phyloP scores from a whole-genome alignment of 2,797 vertebrate species.

The Paratrypauchen microcephalus region DNA sequence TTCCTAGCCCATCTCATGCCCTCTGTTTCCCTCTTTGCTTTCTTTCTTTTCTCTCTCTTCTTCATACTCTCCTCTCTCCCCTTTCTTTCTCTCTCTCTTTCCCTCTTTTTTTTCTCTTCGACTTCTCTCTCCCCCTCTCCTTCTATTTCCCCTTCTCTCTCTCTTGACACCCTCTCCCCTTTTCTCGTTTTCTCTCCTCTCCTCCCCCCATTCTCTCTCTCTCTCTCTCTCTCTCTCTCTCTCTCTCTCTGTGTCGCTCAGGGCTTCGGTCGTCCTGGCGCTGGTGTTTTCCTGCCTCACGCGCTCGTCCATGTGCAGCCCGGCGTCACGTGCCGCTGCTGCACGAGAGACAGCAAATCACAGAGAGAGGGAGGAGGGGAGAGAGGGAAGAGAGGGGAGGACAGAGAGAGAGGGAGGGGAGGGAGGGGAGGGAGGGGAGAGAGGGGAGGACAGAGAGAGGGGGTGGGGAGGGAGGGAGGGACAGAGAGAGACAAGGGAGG shows the following conservation, averaged over 20 bases:
- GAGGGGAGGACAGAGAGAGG: neutral
- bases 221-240: neutral
- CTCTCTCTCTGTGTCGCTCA: conserved; percentile 9
- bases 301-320: conserved; percentile 80
- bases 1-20: too few species aligned
- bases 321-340: conserved; percentile 81
- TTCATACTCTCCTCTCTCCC: neutral
- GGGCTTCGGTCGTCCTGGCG: neutral
- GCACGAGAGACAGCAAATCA: conserved; percentile 19
- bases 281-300: conserved; percentile 60
- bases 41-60: too few species aligned
- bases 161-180: too few species aligned
- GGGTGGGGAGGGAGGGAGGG: too few species aligned
- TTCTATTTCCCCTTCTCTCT: too few species aligned
- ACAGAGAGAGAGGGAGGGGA: neutral
- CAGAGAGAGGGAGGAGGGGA: conserved; percentile 20
- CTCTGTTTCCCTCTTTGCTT: too few species aligned
- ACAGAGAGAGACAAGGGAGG: too few species aligned
- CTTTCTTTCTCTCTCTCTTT: conserved; percentile 1
- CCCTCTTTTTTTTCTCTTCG: neutral
- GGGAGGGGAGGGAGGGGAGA: neutral
- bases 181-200: too few species aligned
- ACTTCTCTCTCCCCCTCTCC: too few species aligned
- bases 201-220: too few species aligned
- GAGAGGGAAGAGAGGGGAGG: neutral